Percentiles rank a stretch among this genome's conserved stretches.
Conservation (phyloP, 2,888 invertebrate genomes). For the Phania funesta region DNA sequence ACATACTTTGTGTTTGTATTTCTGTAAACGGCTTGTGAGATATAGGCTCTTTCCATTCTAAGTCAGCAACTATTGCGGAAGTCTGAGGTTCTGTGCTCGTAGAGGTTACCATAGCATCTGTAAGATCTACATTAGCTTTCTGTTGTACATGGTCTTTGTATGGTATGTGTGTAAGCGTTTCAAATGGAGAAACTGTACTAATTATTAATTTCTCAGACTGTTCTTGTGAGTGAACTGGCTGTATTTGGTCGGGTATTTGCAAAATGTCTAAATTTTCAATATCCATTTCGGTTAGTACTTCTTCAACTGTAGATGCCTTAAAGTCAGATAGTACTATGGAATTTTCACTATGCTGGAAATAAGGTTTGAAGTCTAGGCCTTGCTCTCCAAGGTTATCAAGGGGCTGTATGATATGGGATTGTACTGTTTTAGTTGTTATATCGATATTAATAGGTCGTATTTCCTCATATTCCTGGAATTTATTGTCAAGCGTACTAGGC, state of each 20-base stretch:
- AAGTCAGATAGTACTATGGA: constrained; percentile 67
- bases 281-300: constrained; percentile 69
- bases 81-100: constrained; percentile 67
- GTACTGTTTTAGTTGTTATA: constrained; percentile 66
- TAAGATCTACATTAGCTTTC: constrained; percentile 57
- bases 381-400: constrained; percentile 72
- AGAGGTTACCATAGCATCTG: constrained; percentile 67
- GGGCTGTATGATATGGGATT: constrained; percentile 69
- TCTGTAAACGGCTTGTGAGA: constrained; percentile 60
- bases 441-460: constrained; percentile 24
- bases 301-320: constrained; percentile 73
- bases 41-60: constrained; percentile 67
- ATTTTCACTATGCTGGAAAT: constrained; percentile 42
- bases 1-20: constrained; percentile 72
- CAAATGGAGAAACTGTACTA: constrained; percentile 70
- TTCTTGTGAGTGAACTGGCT: constrained; percentile 48
- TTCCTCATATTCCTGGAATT: constrained; percentile 31
- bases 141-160: constrained; percentile 39
- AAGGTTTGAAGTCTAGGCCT: constrained; percentile 70
- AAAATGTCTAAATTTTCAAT: constrained; percentile 59
- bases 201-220: constrained; percentile 68
- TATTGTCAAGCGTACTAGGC: constrained; percentile 43
- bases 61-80: constrained; percentile 66
- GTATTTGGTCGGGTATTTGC: constrained; percentile 21
- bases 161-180: constrained; percentile 67